phyloP scores from a whole-genome alignment of 2,113 vertebrate genomes.

The Proterorhinus semilunaris region DNA sequence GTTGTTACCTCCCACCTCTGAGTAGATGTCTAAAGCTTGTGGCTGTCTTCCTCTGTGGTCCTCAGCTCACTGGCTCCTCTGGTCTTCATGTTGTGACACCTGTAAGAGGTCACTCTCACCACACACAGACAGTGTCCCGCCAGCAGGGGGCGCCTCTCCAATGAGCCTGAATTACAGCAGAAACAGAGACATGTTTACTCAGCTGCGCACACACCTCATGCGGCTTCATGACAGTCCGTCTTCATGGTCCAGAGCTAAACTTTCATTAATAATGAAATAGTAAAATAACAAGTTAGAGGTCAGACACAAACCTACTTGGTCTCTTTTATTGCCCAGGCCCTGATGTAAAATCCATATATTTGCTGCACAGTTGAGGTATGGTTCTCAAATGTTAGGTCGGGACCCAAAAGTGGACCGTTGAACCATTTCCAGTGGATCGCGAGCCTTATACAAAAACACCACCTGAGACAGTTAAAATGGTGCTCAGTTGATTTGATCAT shows the following conservation, averaged over 20 bases:
- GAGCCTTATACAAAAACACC: too few species aligned
- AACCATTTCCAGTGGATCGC: too few species aligned
- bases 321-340: too few species aligned
- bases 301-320: too few species aligned
- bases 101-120: slow-evolving; percentile 29
- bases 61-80: background rate
- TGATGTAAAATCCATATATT: too few species aligned
- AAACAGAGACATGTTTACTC: slow-evolving; percentile 57
- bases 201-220: slow-evolving; percentile 55
- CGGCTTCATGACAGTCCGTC: slow-evolving; percentile 12
- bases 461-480: too few species aligned
- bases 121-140: slow-evolving; percentile 24
- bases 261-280: too few species aligned
- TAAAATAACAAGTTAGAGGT: too few species aligned
- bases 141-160: slow-evolving; percentile 59
- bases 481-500: too few species aligned
- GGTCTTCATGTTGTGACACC: slow-evolving; percentile 49
- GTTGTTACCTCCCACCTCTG: background rate
- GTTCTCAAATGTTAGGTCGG: too few species aligned
- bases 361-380: background rate
- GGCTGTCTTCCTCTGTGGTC: slow-evolving; percentile 6
- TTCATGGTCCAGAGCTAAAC: background rate
- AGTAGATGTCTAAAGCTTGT: background rate
- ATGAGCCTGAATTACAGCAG: slow-evolving; percentile 44
- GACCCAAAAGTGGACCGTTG: too few species aligned